Conservation (phyloP, 2,797 vertebrate species). For the Danionella dracula region DNA sequence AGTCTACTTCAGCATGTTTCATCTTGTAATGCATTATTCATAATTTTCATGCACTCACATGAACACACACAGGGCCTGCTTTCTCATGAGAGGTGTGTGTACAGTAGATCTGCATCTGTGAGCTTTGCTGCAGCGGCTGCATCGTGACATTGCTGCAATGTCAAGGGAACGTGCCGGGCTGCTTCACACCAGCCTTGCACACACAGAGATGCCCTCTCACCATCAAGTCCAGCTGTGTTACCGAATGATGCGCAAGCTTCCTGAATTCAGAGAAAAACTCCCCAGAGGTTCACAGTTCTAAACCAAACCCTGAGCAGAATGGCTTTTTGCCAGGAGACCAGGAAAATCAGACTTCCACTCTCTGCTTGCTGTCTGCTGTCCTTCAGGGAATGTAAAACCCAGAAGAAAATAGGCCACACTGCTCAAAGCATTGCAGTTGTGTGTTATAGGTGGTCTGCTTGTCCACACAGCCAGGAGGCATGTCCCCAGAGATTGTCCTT, state of each 20-base stretch:
- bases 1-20: neutral
- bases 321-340: slow-evolving; percentile 32
- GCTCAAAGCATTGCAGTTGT: slow-evolving; percentile 3
- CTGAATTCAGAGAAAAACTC: slow-evolving; percentile 20
- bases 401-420: slow-evolving; percentile 17
- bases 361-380: slow-evolving; percentile 43
- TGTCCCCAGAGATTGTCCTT: neutral
- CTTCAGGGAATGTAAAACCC: slow-evolving; percentile 29
- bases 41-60: neutral
- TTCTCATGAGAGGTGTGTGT: neutral
- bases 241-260: neutral
- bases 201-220: neutral
- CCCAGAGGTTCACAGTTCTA: slow-evolving; percentile 34
- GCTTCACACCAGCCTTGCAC: neutral
- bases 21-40: neutral
- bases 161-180: slow-evolving; percentile 22
- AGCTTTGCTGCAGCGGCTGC: neutral
- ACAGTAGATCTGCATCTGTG: neutral
- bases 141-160: slow-evolving; percentile 31
- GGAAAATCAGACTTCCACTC: slow-evolving; percentile 44
- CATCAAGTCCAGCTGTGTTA: slow-evolving; percentile 11
- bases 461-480: slow-evolving; percentile 39
- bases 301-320: slow-evolving; percentile 28
- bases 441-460: neutral
- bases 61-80: neutral